Base-by-base conservation (phyloP, 2,113 vertebrate species). In the Brienomyrus brachyistius region DNA sequence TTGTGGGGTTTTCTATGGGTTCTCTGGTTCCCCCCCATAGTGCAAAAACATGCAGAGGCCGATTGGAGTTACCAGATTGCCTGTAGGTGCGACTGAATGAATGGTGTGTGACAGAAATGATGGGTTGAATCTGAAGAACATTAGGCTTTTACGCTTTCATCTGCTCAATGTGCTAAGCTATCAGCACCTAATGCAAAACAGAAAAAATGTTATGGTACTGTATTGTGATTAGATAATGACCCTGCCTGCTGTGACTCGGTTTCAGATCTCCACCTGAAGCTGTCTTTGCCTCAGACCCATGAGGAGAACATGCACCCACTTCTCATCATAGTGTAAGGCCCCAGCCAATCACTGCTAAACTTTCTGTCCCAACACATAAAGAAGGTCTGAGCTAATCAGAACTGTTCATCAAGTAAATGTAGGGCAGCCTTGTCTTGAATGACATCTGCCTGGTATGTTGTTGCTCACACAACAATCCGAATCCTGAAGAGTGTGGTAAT, bases 251-350 rank as follows among this genome's bases (percentile, higher is more conserved):
- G 80, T 92, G 5, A 90, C 88, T 91, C 92, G 35, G 19, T 92
- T 89, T 56, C 89, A 97, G 96, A 96, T 82, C 92, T 97, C 43
- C 93, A 96, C 92, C 91, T 97, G 92, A 96, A 96, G 88, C 91
- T 97, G 51, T 95, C 94, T 88, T 91, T 97, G 70, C 96, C 96
- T 87, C 94, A 92, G 88, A 94, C 94, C 31, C 95, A 95, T 11
- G 95, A 96, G 91, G 92, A 94, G 90, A 94, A 94, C 92, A 92
- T 96, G 74, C 94, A 94, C 89, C 96, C 96, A 11, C 94, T 97
- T 31, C 94, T 97, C 80, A 48, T 97, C 90, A 94, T 96, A 89
- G 93, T 97, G 96, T 97, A 94, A 96, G 96, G 91, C 85, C 31
- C 77, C 48, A 35, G 17, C 6, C 77, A 40, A 47, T 45, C 35